Conservation (phyloP, 2,113 vertebrate genomes). For the Poecilia latipinna region DNA sequence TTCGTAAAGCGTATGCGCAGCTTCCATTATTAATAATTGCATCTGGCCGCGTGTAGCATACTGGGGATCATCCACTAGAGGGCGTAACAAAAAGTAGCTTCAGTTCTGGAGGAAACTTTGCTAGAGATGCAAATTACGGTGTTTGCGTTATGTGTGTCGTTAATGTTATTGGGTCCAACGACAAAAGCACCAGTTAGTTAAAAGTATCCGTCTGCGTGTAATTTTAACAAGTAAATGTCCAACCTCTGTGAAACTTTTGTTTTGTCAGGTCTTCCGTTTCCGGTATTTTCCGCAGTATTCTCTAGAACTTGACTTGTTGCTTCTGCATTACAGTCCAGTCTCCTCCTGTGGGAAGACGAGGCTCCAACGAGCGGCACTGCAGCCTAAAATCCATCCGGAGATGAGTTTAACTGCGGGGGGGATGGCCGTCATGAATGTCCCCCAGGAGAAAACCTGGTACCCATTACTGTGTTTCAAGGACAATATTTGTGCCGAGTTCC, state of each 20-base stretch:
- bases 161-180: neutral
- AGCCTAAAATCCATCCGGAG: conserved; percentile 55
- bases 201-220: no score
- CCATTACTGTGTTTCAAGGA: conserved; percentile 57
- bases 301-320: conserved; percentile 1
- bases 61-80: no score
- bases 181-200: neutral
- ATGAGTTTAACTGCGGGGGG: conserved; percentile 66
- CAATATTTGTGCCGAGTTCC: neutral
- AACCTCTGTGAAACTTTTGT: neutral
- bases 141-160: neutral
- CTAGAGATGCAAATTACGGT: no score
- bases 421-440: conserved; percentile 53
- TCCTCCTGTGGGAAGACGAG: conserved; percentile 27
- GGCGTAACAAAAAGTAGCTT: no score
- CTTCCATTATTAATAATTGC: no score
- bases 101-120: no score
- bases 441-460: conserved; percentile 72
- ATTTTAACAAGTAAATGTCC: neutral
- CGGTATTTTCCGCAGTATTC: conserved; percentile 4
- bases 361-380: conserved; percentile 37
- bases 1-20: no score
- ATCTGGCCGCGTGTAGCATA: no score
- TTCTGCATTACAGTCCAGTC: neutral
- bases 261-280: neutral